Percentiles rank a stretch among this genome's conserved stretches.
phyloP scores from a whole-genome alignment of 2,113 vertebrate genomes.

The Bettongia penicillata region DNA sequence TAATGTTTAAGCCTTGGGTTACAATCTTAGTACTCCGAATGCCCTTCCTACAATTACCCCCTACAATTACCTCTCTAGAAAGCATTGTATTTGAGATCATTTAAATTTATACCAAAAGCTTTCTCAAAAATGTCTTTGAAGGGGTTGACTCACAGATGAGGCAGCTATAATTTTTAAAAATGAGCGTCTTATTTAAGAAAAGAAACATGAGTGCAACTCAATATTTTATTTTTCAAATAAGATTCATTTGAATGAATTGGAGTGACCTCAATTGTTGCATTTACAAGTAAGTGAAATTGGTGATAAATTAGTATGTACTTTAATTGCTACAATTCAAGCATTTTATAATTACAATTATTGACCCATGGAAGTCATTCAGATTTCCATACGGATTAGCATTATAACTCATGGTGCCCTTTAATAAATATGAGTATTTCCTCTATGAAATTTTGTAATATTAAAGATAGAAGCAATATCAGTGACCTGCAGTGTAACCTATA shows the following conservation, averaged over 20 bases:
- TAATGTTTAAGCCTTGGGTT: not conserved
- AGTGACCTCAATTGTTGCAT: not conserved
- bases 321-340: not conserved
- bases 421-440: not conserved
- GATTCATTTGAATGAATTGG: not conserved
- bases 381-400: not conserved
- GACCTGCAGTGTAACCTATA: not conserved
- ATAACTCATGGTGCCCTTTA: not conserved
- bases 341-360: not conserved
- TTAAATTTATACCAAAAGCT: not conserved
- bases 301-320: not conserved
- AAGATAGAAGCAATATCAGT: not conserved
- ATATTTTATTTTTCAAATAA: not conserved
- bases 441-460: not conserved
- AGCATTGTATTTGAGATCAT: not conserved
- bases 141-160: not conserved
- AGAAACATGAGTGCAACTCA: not conserved
- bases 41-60: not conserved
- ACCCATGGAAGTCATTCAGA: not conserved
- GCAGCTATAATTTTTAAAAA: not conserved
- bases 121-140: not conserved
- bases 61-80: not conserved
- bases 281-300: not conserved
- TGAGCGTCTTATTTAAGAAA: not conserved
- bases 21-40: not conserved